Evolutionary conservation across 2,113 vertebrate genomes (phyloP).

Genomic region (Hydropotes inermis): DNA sequence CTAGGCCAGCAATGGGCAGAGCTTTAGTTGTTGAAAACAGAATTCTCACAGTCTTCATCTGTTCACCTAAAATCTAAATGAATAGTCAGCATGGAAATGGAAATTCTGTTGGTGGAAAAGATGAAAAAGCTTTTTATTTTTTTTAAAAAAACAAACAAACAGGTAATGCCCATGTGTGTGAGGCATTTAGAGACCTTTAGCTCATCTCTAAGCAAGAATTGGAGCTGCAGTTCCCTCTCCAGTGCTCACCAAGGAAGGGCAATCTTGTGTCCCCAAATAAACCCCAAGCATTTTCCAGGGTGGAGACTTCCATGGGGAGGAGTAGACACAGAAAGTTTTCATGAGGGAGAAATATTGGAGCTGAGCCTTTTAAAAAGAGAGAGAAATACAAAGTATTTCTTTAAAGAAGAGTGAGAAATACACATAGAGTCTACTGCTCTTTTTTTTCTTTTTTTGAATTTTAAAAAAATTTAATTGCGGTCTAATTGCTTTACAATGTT

Average conservation of each 20-base stretch:
- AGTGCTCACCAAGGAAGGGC: neutral
- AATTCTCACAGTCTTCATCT: neutral
- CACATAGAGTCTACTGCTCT: neutral
- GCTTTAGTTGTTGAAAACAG: neutral
- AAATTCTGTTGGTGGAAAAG: neutral
- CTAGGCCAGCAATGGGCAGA: neutral
- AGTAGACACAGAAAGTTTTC: neutral
- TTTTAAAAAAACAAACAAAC: too few species aligned
- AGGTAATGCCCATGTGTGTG: neutral
- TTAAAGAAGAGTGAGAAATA: neutral
- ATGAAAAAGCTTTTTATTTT: neutral
- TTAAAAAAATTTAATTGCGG: neutral
- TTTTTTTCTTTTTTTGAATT: neutral
- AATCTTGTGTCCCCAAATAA: neutral
- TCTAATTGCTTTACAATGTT: neutral
- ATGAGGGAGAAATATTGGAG: neutral
- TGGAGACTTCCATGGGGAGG: neutral
- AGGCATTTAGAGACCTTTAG: neutral
- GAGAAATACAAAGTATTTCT: neutral
- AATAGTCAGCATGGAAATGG: neutral
- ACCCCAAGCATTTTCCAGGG: neutral
- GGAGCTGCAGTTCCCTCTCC: neutral
- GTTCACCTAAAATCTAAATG: neutral
- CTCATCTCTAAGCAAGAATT: neutral
- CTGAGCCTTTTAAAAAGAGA: neutral